Evolutionary conservation across 2,797 vertebrate genomes (phyloP).

Genomic region (Morus bassanus): DNA sequence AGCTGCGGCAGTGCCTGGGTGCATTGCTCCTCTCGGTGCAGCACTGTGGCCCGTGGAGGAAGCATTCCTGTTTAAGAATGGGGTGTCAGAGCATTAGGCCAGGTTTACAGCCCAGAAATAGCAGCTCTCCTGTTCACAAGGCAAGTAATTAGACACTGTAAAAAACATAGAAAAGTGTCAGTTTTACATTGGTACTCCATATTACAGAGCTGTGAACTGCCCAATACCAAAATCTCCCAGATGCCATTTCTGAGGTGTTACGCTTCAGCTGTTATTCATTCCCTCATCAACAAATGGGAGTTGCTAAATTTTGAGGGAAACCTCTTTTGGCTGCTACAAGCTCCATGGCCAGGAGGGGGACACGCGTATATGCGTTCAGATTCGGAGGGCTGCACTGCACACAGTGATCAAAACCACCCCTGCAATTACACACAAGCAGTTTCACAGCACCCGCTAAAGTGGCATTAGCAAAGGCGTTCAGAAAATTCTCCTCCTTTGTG

Average conservation of each 20-base stretch:
- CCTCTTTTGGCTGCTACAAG: not conserved
- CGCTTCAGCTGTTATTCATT: not conserved
- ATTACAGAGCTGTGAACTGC: not conserved
- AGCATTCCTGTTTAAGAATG: not conserved
- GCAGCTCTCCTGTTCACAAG: not conserved
- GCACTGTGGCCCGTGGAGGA: not conserved
- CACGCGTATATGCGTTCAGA: rapidly evolving
- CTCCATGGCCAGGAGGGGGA: not conserved
- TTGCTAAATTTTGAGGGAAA: not conserved
- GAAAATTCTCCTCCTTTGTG: not conserved
- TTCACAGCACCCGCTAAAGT: not conserved
- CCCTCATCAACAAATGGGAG: rapidly evolving
- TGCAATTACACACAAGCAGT: not conserved
- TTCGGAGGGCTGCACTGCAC: not conserved
- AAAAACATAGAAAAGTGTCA: rapidly evolving
- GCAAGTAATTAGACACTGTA: not conserved
- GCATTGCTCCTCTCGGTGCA: not conserved
- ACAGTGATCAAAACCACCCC: not conserved
- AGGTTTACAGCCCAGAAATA: not conserved
- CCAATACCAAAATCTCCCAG: not conserved
- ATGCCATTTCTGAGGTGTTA: not conserved
- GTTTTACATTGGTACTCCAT: rapidly evolving
- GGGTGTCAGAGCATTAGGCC: not conserved
- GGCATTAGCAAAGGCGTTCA: not conserved
- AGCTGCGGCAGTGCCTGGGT: rapidly evolving